A percentile compares a stretch with the other conserved stretches of the same genome.
These are phyloP conservation scores for Cottoperca gobio DNA, from an alignment of 2,797 vertebrate genomes.

Conservation along the genomic window DNA sequence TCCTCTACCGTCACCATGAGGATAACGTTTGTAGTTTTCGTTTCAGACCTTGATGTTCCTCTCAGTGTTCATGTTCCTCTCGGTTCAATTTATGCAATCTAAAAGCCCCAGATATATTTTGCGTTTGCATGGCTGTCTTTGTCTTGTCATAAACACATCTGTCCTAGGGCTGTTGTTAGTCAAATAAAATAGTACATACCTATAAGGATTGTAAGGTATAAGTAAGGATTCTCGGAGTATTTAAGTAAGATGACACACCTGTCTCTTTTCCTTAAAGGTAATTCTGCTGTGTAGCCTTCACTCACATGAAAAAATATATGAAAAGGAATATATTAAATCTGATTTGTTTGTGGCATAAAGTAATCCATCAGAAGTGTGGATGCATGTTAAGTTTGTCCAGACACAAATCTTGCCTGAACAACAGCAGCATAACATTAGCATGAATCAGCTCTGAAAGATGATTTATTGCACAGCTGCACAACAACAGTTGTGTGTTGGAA, in stretches of 20 bases:
- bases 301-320: neutral
- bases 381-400: constrained; percentile 41
- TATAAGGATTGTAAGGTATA: neutral
- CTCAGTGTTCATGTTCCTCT: no score
- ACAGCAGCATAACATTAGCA: constrained; percentile 60
- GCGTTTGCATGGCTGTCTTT: neutral
- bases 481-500: constrained; percentile 51
- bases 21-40: neutral
- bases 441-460: constrained; percentile 62
- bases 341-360: constrained; percentile 11
- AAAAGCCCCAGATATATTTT: no score
- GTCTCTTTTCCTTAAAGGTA: neutral
- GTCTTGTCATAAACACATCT: no score
- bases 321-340: constrained; percentile 11
- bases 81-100: no score
- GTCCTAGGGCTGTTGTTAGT: neutral
- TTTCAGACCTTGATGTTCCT: no score
- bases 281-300: neutral
- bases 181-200: neutral
- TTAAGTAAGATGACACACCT: neutral
- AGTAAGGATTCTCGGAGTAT: neutral
- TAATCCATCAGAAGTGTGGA: constrained; percentile 34
- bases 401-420: constrained; percentile 51
- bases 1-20: neutral
- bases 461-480: constrained; percentile 57